phyloP scores from a whole-genome alignment of 1,140 invertebrate genomes.

The Varroa destructor region DNA sequence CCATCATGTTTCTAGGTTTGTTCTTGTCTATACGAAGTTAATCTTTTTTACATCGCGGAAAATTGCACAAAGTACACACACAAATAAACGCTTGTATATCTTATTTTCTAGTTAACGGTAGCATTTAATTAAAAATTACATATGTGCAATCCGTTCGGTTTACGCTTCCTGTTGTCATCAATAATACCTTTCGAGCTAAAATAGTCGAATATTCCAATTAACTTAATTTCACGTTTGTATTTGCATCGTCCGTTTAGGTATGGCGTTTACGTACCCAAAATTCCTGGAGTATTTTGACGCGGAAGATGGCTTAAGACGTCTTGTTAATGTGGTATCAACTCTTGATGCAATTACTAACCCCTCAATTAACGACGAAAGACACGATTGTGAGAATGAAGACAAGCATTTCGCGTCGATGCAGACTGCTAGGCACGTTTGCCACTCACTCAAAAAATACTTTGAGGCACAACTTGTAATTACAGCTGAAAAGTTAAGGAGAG shows the following conservation, averaged over 20 bases:
- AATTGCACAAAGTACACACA: not conserved
- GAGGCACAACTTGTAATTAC: slow-evolving; percentile 76
- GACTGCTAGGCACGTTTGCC: slow-evolving; percentile 78
- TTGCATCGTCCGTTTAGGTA: slow-evolving; percentile 41
- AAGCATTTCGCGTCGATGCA: slow-evolving; percentile 83
- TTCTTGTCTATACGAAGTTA: not conserved
- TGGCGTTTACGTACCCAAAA: slow-evolving; percentile 78
- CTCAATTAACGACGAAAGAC: not conserved
- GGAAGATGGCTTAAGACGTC: slow-evolving; percentile 74
- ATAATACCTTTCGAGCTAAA: too few relatives aligned
- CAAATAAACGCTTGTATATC: too few relatives aligned
- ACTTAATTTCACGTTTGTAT: too few relatives aligned
- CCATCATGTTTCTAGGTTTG: slow-evolving; percentile 78
- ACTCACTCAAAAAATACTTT: slow-evolving; percentile 76
- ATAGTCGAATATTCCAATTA: too few relatives aligned
- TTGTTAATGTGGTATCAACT: slow-evolving; percentile 68
- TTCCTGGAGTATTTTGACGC: slow-evolving; percentile 83
- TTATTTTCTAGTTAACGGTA: too few relatives aligned
- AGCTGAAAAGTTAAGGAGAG: slow-evolving; percentile 60
- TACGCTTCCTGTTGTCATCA: too few relatives aligned
- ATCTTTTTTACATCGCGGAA: not conserved
- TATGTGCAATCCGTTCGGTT: too few relatives aligned
- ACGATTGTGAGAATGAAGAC: slow-evolving; percentile 58
- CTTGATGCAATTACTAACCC: slow-evolving; percentile 1
- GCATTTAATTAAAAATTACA: too few relatives aligned